Base-by-base conservation (phyloP, 1,140 invertebrate species). In the Temnothorax nylanderi region DNA sequence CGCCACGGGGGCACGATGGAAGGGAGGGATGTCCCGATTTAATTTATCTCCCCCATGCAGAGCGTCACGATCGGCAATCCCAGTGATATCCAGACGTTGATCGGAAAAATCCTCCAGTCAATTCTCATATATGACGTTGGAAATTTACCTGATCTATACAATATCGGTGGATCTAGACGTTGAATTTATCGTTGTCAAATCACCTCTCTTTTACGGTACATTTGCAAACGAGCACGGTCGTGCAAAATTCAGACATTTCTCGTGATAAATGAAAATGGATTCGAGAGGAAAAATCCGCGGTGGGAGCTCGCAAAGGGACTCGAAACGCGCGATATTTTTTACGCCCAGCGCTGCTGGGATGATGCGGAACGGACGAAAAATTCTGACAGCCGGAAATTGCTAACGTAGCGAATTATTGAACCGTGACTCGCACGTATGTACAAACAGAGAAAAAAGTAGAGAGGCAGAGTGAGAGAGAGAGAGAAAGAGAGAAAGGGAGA, bases 341-440 rank as follows among this genome's bases (percentile, higher is more conserved):
- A 60, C 67, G 80, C 67, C 26, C 26, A 21, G 34, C 26, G 74
- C 49, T 37, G 86, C 44, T 47, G 69, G 37, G 13, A 85, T 54
- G 41, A 69, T 56, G 47, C 47, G 58, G 65, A 44, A 80, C 80
- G 62, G 18, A 54, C 64, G 72, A 90, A 88, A 86, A 84, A 88
- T 87, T 56, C 80, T 60, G 84, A 62, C 78, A 84, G 88, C 82
- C 89, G 89, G 87, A 91, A 91, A 91, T 91, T 85, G 87, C 85
- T 65, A 90, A 87, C 87, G 74, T 49, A 34, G 65, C 80, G 90
- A 91, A 91, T 91, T 89, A 91, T 91, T 80, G 90, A 91, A 91
- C 87, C 90, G 75, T 89, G 87, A 64, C 85, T 67, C 49, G 62
- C 74, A 74, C 82, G 26, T 26, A 26, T 26, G 26, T 54, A 49